Evolutionary conservation across 2,888 invertebrate species (phyloP).

Genomic region (Lasioglossum pauxillum): DNA sequence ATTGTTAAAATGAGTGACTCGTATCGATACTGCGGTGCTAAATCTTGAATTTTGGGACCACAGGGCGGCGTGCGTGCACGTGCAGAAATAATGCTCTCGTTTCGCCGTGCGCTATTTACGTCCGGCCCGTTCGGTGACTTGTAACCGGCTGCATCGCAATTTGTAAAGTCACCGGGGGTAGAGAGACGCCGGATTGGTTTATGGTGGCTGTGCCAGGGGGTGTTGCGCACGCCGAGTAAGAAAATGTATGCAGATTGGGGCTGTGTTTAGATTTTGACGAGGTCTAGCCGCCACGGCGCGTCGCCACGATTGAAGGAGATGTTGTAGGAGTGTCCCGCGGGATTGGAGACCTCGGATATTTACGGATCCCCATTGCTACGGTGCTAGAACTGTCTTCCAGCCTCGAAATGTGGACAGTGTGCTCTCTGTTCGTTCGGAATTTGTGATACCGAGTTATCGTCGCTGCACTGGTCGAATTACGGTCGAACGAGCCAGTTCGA

Average conservation of each 20-base stretch:
- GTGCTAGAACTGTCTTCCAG: background rate
- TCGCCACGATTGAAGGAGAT: conserved; percentile 13
- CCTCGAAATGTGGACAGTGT: background rate
- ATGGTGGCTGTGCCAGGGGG: conserved; percentile 24
- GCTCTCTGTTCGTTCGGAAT: background rate
- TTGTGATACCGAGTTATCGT: conserved; percentile 2
- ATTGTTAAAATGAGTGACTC: background rate
- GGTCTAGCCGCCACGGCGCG: background rate
- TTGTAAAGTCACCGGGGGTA: conserved; percentile 46
- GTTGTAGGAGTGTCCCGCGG: background rate
- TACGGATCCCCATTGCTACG: background rate
- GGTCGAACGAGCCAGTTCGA: background rate
- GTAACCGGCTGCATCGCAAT: conserved; percentile 50
- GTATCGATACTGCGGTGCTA: background rate
- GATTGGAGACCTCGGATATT: background rate
- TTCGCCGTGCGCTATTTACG: conserved; percentile 53
- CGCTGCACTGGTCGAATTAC: background rate
- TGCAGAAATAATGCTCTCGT: conserved; percentile 26
- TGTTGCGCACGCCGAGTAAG: conserved; percentile 27
- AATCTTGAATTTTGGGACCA: background rate
- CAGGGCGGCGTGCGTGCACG: background rate
- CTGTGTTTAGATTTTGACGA: conserved; percentile 52
- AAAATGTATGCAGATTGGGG: conserved; percentile 57
- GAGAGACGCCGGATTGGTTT: conserved; percentile 29
- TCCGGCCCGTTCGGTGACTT: conserved; percentile 33